Percentiles rank a stretch among this genome's conserved stretches.
Conservation (phyloP, 1,140 invertebrate genomes). For the Zophobas atratus region DNA sequence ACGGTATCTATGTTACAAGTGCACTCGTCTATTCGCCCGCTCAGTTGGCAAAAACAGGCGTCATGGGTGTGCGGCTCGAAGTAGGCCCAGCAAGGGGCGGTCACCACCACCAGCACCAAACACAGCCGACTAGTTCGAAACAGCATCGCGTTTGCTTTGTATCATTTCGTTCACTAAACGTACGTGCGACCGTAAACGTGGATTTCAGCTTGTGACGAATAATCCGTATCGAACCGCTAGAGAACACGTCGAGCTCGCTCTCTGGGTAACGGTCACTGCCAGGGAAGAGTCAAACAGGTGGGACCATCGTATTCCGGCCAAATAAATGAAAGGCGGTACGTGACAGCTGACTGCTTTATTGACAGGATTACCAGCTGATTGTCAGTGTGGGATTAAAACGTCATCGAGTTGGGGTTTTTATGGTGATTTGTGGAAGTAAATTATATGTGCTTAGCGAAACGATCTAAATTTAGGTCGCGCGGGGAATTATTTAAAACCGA, state of each 20-base stretch:
- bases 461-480: too few relatives aligned
- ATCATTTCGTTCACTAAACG: conserved; percentile 28
- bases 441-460: too few relatives aligned
- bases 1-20: conserved; percentile 93
- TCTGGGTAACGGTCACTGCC: conserved; percentile 13
- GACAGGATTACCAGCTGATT: too few relatives aligned
- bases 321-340: neutral
- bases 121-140: conserved; percentile 1
- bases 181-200: conserved; percentile 7
- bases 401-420: too few relatives aligned
- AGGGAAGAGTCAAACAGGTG: conserved; percentile 2
- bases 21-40: conserved; percentile 94
- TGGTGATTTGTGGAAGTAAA: too few relatives aligned
- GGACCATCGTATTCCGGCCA: neutral
- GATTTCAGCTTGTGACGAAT: neutral
- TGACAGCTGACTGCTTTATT: neutral
- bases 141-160: neutral
- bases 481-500: too few relatives aligned
- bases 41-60: conserved; percentile 74
- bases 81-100: conserved; percentile 53
- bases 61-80: conserved; percentile 53
- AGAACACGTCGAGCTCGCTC: conserved; percentile 50
- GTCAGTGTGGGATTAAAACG: too few relatives aligned
- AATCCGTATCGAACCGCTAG: conserved; percentile 47
- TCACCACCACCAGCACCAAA: conserved; percentile 44